Base-by-base conservation (phyloP, 2,797 vertebrate species). In the Carcharodon carcharias region DNA sequence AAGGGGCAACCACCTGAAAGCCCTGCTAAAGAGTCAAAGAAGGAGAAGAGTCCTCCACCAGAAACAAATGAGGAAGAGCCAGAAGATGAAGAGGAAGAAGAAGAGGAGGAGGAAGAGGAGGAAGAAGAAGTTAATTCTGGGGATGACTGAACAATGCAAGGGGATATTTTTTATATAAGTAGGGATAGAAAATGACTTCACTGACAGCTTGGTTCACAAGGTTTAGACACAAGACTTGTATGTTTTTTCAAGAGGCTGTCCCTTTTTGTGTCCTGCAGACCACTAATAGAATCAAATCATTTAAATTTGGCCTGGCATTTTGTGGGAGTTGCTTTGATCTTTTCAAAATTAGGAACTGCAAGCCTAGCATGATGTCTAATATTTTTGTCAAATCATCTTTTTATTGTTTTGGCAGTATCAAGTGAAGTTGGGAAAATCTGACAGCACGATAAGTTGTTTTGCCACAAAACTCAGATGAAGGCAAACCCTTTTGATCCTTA, bases 1-100 rank as follows among this genome's bases (percentile, higher is more conserved):
- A 95, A 95, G 35, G 94, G 94, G 45, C 94, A 95, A 58, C 67
- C 67, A 73, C 67, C 71, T n/a, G 94, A 95, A 77, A 95, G 69
- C 50, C 71, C 94, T 73, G 94, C 94, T 18, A 95, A 95, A 95
- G 94, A 95, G 67, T 95, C 94, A 95, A 95, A 95, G 94, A 98
- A 98, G 98, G 99, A 99, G 98, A 99, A 99, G 97, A 98, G 98
- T 98, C 99, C 98, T 97, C 94, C 94, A 58, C 94, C 94, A 73
- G 94, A 95, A 71, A 95, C 94, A 77, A 95, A 97, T 3, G 97
- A 98, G 12, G 97, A 98, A 73, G 98, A 98, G 21, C 98, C 98
- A 14, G 98, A 98, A 96, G 99, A 98, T 96, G 98, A 98, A 63
- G 98, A 98, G 73, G 98, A 98, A 94, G 98, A 98, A 21, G 94